A percentile compares a stretch with the other conserved stretches of the same genome.
Evolutionary conservation across 2,113 vertebrate genomes (phyloP).

Genomic region (Eupsittula cactorum): DNA sequence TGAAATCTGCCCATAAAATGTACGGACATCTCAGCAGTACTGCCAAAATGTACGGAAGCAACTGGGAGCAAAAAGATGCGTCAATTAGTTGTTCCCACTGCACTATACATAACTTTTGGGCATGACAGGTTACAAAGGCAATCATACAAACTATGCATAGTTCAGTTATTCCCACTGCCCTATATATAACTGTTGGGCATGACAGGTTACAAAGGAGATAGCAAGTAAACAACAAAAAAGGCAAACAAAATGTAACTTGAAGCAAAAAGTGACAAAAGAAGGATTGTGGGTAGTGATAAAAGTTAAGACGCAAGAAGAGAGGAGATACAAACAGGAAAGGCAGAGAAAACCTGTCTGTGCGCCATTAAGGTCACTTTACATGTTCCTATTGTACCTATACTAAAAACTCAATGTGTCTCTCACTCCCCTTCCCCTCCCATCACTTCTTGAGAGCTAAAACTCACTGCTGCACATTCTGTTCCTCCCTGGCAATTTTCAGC

Average conservation of each 20-base stretch:
- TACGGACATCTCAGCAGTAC: not conserved
- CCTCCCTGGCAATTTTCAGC: not conserved
- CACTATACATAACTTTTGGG: not conserved
- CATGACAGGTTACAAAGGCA: not conserved
- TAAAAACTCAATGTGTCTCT: not conserved
- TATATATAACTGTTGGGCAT: not conserved
- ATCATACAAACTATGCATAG: accelerated
- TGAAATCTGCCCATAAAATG: not conserved
- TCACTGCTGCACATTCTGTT: not conserved
- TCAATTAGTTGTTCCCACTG: not conserved
- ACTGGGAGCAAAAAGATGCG: not conserved
- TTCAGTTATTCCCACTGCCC: not conserved
- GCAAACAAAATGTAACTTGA: not conserved
- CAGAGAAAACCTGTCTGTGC: not conserved
- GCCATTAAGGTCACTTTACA: not conserved
- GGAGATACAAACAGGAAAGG: not conserved
- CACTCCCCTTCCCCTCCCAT: not conserved
- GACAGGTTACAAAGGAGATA: not conserved
- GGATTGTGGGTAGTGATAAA: not conserved
- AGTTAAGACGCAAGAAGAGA: not conserved
- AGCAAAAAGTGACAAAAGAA: not conserved
- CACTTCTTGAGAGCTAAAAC: not conserved
- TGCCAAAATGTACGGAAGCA: accelerated
- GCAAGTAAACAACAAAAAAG: not conserved
- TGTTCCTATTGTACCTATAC: not conserved